Evolutionary conservation across 2,888 invertebrate genomes (phyloP), one percentile per base, ranked within the genome.

Genomic region (Stenolophus ochropezus): DNA sequence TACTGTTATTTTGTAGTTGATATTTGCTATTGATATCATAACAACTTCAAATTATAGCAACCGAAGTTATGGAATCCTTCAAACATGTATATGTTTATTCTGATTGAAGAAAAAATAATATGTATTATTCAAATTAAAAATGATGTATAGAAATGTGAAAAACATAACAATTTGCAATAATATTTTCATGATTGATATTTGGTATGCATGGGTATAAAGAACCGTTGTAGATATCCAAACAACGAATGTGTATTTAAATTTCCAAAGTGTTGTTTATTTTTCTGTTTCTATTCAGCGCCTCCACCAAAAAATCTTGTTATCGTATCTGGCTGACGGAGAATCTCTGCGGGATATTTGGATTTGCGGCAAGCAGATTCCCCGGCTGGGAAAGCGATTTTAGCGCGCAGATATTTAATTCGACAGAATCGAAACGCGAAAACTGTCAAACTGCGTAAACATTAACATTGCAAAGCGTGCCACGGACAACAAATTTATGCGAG

Each of bases 381-480:
- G 8, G 21, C 21, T 5, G 42, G 20, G 65, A 14, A 65, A 65
- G 25, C 49, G 73, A 49, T 73, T 23, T 73, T 49, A 47, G 49
- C 47, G 23, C 21, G 2, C 21, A 47, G 47, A 53, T 18, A 79
- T 79, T 79, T 69, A 79, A 79, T 79, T 79, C 69, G 23, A 33
- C 47, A 69, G 65, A 51, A 79, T 76, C 76, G 56, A 76, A 76
- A 56, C 56, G 27, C 56, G 56, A 25, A 71, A 79, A 69, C 79
- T 71, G 79, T 79, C 79, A 53, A 53, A 18, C 71, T 79, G 79
- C 69, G 69, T 69, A 79, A 79, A 69, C 79, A 79, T 79, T 79
- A 79, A 51, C 71, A 69, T 71, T 79, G 79, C 69, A 79, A 79
- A 79, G 69, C 42, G 33, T 51, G 51, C 56, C 33, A 33, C 33